phyloP scores from a whole-genome alignment of 2,797 vertebrate species.

The Menidia menidia region DNA sequence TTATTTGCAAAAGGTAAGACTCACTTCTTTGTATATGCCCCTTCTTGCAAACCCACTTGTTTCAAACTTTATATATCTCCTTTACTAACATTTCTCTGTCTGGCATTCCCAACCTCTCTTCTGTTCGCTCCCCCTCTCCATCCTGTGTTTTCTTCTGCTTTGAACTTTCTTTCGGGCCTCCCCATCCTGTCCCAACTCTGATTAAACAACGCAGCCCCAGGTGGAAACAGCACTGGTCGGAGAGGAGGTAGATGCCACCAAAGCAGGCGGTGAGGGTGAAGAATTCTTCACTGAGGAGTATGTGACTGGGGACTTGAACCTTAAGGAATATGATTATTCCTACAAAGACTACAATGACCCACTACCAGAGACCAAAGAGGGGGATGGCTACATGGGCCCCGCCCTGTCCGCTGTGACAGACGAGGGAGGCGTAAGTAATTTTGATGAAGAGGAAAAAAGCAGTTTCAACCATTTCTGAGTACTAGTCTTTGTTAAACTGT shows the following conservation, averaged over 20 bases:
- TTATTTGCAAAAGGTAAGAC: constrained; percentile 81
- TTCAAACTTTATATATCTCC: constrained; percentile 19
- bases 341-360: constrained; percentile 89
- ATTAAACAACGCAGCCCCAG: constrained; percentile 65
- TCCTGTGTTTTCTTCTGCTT: constrained; percentile 22
- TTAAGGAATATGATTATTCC: constrained; percentile 90
- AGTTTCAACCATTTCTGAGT: constrained; percentile 66
- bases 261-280: constrained; percentile 71
- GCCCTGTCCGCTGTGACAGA: constrained; percentile 89
- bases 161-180: constrained; percentile 19
- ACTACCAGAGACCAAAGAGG: constrained; percentile 72
- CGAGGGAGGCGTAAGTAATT: constrained; percentile 90
- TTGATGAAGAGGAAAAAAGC: constrained; percentile 60
- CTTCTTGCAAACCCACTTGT: constrained; percentile 26
- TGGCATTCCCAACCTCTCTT: background rate
- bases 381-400: constrained; percentile 86
- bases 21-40: constrained; percentile 70
- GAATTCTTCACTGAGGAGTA: constrained; percentile 87
- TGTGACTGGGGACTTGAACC: constrained; percentile 81
- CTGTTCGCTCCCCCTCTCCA: constrained; percentile 17
- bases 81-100: constrained; percentile 31
- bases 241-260: constrained; percentile 75
- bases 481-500: constrained; percentile 25
- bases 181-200: constrained; percentile 43
- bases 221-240: constrained; percentile 71